Percentiles rank a stretch among this genome's conserved stretches.
phyloP scores from a whole-genome alignment of 2,888 invertebrate genomes.

The Notodonta ziczac region DNA sequence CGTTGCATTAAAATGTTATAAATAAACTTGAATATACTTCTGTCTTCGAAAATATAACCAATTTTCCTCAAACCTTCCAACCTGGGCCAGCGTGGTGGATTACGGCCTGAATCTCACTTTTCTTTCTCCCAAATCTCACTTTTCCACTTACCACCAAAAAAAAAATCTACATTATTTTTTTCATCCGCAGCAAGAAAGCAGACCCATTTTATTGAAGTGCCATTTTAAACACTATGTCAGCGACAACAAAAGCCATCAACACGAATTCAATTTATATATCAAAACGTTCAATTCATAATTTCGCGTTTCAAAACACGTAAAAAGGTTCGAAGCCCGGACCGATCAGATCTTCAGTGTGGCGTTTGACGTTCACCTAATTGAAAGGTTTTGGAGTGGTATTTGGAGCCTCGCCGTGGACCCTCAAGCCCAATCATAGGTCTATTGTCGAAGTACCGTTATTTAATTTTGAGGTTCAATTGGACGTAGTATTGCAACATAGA shows the following conservation, averaged over 20 bases:
- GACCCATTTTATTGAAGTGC: neutral
- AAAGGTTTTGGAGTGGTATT: slow-evolving; percentile 61
- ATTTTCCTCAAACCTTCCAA: no score
- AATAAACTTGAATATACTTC: no score
- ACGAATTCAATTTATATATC: slow-evolving; percentile 10
- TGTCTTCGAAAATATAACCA: no score
- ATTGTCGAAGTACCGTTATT: slow-evolving; percentile 50
- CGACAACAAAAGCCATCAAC: slow-evolving; percentile 19
- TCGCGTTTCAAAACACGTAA: slow-evolving; percentile 23
- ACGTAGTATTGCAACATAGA: no score
- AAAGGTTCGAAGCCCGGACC: slow-evolving; percentile 19
- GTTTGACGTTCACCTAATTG: slow-evolving; percentile 68
- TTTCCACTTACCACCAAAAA: no score
- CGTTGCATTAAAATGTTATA: no score
- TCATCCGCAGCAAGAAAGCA: neutral
- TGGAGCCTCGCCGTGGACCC: slow-evolving; percentile 25
- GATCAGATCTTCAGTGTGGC: slow-evolving; percentile 45
- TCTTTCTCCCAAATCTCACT: no score
- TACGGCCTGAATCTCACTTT: no score
- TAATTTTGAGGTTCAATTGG: slow-evolving; percentile 43
- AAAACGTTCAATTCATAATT: slow-evolving; percentile 29
- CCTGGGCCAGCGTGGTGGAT: no score
- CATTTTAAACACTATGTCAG: neutral
- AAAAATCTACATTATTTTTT: neutral
- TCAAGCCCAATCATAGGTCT: slow-evolving; percentile 40